Conservation (phyloP, 1,140 invertebrate species). For the Calosoma granatense region DNA sequence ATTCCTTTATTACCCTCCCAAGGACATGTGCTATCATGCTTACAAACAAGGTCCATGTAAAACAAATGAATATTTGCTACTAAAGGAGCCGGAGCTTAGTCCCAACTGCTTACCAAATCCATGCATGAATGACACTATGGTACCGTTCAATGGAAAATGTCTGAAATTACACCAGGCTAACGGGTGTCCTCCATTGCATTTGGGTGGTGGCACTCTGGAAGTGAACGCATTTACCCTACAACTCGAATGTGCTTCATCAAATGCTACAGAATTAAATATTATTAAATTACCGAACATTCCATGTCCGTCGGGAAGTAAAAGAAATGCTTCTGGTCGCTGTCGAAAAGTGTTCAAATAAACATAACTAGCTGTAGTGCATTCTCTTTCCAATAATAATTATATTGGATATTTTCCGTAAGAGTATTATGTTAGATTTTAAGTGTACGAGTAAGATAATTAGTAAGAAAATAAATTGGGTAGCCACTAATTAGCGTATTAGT, state of each 20-base stretch:
- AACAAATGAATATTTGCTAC: slow-evolving; percentile 40
- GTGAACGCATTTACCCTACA: slow-evolving; percentile 39
- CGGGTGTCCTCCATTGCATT: slow-evolving; percentile 30
- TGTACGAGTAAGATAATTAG: no score
- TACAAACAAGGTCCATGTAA: slow-evolving; percentile 52
- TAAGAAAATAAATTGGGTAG: no score
- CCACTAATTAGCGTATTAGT: no score
- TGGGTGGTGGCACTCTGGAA: slow-evolving; percentile 28
- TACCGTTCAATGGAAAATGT: slow-evolving; percentile 40
- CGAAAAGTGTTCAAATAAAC: not conserved
- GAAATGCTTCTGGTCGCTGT: slow-evolving; percentile 28
- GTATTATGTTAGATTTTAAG: no score
- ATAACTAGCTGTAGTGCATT: no score
- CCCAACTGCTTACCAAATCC: slow-evolving; percentile 49
- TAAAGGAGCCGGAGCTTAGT: slow-evolving; percentile 38
- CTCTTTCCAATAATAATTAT: no score
- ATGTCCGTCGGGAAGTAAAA: slow-evolving; percentile 31
- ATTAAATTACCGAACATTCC: not conserved
- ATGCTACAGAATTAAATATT: not conserved
- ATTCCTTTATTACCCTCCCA: slow-evolving; percentile 48
- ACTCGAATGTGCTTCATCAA: slow-evolving; percentile 32
- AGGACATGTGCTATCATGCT: slow-evolving; percentile 47
- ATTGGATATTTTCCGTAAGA: no score
- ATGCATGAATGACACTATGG: slow-evolving; percentile 39
- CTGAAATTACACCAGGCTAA: slow-evolving; percentile 34